phyloP scores from a whole-genome alignment of 2,888 invertebrate genomes.

The Caenorhabditis sp. region DNA sequence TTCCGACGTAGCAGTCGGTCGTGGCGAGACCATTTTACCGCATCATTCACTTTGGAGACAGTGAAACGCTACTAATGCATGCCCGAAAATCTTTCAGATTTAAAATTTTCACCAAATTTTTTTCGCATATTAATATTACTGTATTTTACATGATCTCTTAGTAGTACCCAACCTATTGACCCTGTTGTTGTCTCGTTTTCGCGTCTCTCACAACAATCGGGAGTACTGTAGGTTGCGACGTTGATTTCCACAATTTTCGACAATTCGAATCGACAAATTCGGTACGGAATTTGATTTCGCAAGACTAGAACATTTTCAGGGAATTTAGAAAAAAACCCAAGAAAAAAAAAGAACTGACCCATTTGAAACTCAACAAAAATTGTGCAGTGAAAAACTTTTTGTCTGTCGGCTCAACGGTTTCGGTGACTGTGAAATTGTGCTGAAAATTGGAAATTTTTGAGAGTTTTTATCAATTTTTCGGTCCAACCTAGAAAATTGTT shows the following conservation, averaged over 20 bases:
- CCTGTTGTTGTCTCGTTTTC: slow-evolving; percentile 2
- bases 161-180: no score
- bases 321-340: no score
- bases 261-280: slow-evolving; percentile 47
- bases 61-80: slow-evolving; percentile 12
- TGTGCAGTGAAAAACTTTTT: slow-evolving; percentile 41
- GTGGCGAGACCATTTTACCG: slow-evolving; percentile 22
- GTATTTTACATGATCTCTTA: no score
- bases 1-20: slow-evolving; percentile 12
- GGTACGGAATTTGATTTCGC: slow-evolving; percentile 44
- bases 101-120: no score
- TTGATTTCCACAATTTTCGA: slow-evolving; percentile 40
- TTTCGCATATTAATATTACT: no score
- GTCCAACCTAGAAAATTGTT: no score
- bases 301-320: slow-evolving; percentile 25
- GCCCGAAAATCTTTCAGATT: no score
- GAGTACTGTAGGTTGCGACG: slow-evolving; percentile 18
- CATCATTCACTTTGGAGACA: slow-evolving; percentile 15
- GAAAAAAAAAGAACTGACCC: slow-evolving; percentile 13
- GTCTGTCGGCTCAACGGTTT: slow-evolving; percentile 32
- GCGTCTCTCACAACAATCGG: slow-evolving; percentile 21
- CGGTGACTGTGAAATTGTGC: slow-evolving; percentile 13
- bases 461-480: no score
- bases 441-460: slow-evolving; percentile 8
- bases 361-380: slow-evolving; percentile 35